A percentile compares a stretch with the other conserved stretches of the same genome.
Evolutionary conservation across 1,140 invertebrate genomes (phyloP).

Genomic region (Micrasema longulum): DNA sequence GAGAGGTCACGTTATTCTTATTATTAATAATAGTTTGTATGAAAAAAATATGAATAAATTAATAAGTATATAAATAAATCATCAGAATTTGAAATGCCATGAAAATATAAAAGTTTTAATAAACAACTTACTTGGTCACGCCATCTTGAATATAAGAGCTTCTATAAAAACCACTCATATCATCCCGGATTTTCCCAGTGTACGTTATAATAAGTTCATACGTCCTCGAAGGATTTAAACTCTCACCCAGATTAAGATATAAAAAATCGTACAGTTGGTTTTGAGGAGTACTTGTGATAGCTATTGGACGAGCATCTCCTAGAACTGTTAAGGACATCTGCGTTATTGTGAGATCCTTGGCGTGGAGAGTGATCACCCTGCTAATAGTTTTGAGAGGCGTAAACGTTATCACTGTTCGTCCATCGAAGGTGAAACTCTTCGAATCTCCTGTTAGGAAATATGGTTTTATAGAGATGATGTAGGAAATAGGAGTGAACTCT

Average conservation of each 20-base stretch:
- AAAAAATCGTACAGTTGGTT: neutral
- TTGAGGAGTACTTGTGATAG: neutral
- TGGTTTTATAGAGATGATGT: conserved; percentile 16
- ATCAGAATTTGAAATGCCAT: no score
- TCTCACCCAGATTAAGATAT: neutral
- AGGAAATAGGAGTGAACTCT: conserved; percentile 1
- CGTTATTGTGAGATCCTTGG: neutral
- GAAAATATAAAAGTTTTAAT: neutral
- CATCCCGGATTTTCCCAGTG: conserved; percentile 68
- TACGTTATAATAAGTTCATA: conserved; percentile 57
- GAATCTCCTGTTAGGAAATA: conserved; percentile 9
- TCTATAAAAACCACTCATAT: conserved; percentile 83
- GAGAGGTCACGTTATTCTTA: no score
- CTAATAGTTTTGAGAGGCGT: neutral
- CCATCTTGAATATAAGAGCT: conserved; percentile 75
- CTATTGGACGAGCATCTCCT: neutral
- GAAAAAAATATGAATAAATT: no score
- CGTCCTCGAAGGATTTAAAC: neutral
- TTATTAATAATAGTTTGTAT: no score
- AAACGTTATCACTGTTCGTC: conserved; percentile 53
- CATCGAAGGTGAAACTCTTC: conserved; percentile 37
- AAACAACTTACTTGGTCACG: conserved; percentile 31
- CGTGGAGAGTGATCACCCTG: neutral
- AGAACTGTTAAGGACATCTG: neutral
- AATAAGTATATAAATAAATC: no score